These are phyloP conservation scores for Hipparchia semele DNA, from an alignment of 2,888 invertebrate genomes.

Conservation along the genomic window DNA sequence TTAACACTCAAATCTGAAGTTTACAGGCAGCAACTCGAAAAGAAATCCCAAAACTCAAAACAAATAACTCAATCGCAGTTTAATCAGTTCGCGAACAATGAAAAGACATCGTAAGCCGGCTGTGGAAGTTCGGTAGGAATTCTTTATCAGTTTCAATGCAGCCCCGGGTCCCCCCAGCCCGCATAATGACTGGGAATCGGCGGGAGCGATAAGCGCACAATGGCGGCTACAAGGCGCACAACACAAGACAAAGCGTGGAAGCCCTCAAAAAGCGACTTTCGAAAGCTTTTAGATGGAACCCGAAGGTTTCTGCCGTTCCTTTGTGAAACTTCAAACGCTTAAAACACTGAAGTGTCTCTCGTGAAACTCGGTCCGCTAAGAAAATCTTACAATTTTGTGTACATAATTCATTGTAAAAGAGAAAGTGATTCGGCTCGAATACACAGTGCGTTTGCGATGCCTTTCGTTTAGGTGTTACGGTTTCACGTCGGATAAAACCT, in stretches of 20 bases:
- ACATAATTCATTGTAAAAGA: slow-evolving; percentile 4
- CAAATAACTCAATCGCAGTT: slow-evolving; percentile 22
- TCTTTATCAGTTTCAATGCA: slow-evolving; percentile 33
- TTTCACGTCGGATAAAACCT: not conserved
- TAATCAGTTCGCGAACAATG: slow-evolving; percentile 28
- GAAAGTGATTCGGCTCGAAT: not conserved
- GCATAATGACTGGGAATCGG: slow-evolving; percentile 63
- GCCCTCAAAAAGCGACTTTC: slow-evolving; percentile 49
- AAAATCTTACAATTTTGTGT: slow-evolving; percentile 15
- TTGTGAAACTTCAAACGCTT: slow-evolving; percentile 61
- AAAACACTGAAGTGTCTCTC: slow-evolving; percentile 55
- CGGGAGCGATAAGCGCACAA: slow-evolving; percentile 60
- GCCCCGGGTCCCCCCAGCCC: slow-evolving; percentile 40
- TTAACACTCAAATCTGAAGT: not conserved
- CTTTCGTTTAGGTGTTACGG: no score
- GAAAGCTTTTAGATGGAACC: slow-evolving; percentile 58
- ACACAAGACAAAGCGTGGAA: slow-evolving; percentile 57
- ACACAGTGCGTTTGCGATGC: no score
- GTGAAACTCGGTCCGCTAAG: slow-evolving; percentile 19
- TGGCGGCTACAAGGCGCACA: slow-evolving; percentile 60
- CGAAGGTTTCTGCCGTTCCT: slow-evolving; percentile 42
- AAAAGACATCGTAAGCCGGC: slow-evolving; percentile 30
- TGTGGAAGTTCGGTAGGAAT: slow-evolving; percentile 25
- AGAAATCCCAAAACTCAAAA: not conserved
- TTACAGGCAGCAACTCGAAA: not conserved